Conservation (phyloP, 2,113 vertebrate genomes). For the Melanocharis versteri region DNA sequence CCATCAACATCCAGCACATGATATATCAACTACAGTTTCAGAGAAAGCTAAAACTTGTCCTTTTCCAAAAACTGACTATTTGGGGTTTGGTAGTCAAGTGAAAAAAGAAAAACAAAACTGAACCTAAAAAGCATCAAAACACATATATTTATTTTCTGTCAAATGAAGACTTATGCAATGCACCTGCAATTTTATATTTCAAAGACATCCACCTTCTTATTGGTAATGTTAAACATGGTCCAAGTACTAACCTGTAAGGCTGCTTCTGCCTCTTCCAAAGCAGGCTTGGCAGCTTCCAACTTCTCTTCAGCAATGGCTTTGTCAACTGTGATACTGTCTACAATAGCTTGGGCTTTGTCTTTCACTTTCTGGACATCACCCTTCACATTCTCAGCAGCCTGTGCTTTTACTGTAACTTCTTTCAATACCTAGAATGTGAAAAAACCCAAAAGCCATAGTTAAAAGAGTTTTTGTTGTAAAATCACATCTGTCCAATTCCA, state of each 20-base stretch:
- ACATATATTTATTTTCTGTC: neutral
- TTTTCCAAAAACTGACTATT: neutral
- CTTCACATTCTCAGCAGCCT: constrained; percentile 90
- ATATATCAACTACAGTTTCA: neutral
- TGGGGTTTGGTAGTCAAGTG: neutral
- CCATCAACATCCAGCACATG: neutral
- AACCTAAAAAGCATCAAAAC: neutral
- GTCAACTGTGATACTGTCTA: constrained; percentile 89
- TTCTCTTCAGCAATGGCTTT: constrained; percentile 91
- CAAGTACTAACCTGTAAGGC: constrained; percentile 82
- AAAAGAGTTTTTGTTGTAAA: neutral
- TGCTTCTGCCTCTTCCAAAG: constrained; percentile 88
- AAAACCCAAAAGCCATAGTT: neutral
- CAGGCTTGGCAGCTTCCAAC: constrained; percentile 87
- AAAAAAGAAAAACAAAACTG: neutral
- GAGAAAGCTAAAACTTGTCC: neutral
- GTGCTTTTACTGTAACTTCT: constrained; percentile 92
- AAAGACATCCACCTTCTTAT: neutral
- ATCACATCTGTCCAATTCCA: neutral
- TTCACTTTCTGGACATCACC: constrained; percentile 95
- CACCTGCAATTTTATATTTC: neutral
- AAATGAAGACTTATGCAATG: neutral
- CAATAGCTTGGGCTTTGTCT: constrained; percentile 92
- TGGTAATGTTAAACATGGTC: neutral
- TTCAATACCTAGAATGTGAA: constrained; percentile 83